Evolutionary conservation across 92 coral and sea anemone species (phyloP), one percentile per base, ranked within the genome.

Genomic region (Isaurus tuberculatus): DNA sequence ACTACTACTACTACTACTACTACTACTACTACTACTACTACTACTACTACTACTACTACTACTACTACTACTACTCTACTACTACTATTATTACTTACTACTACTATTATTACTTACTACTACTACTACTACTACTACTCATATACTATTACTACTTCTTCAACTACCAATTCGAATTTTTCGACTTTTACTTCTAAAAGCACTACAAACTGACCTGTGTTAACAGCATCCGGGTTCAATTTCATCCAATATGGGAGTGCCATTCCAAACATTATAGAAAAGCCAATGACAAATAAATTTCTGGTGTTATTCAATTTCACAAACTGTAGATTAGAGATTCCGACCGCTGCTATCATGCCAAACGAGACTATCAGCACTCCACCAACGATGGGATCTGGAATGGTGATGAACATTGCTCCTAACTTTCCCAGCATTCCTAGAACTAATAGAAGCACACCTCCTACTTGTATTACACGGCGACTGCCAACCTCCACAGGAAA

Each of bases 341-440:
- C 88, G 17, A 51, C 58, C 5, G 58, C 58, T 15, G n/a, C 22
- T 51, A 51, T 51, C 58, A 51, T 51, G 6, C 58, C 58, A 51
- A 51, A 51, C 58, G 16, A 14, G 58, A 51, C 58, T 20, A 51
- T 51, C 58, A 51, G 22, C 26, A 84, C 75, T 15, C 88, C 88
- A n/a, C 88, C 88, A 25, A 84, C 57, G 40, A 84, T 84, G 33
- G 88, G 88, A 17, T 84, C 88, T 20, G 88, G 88, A 32, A 84
- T 84, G 2, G 88, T 84, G 31, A 81, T 81, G 51, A 84, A 84
- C 46, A 84, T 32, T 44, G 88, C 88, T 20, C 83, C 88, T 22
- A 84, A 84, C 30, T 84, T 84, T 17, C 88, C 88, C 40, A 84
- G 70, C 40, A 84, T 72, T n/a, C 82, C 88, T 17, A 84, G 53